Base-by-base conservation (phyloP, 2,797 vertebrate genomes). In the Trematomus bernacchii region DNA sequence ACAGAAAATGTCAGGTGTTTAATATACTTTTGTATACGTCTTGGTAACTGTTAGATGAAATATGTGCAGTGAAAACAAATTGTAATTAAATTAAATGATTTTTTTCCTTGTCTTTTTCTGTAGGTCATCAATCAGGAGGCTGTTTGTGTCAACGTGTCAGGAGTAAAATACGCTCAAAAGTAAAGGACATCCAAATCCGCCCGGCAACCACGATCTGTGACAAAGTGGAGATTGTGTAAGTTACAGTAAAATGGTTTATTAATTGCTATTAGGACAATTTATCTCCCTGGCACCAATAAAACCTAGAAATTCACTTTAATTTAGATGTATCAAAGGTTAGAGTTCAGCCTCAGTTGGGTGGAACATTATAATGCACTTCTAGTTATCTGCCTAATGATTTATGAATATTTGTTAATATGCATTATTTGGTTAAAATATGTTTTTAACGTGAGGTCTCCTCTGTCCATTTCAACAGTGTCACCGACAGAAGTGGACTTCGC, bases 221-320 rank as follows among this genome's bases (percentile, higher is more conserved):
- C 33, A 88, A 44, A 72, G 57, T 92, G 47, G 93, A 95, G 86
- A 91, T 95, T 77, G 61, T 94, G 93, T 95, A 90, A 94, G 92
- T 55, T 1, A 37, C 19, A n/a, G 1, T 63, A 4, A 48, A 66
- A 18, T 58, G 2, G 16, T 19, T 43, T 15, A 2, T 8, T 53
- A 13, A 44, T 37, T 58, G 14, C 16, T 50, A 18, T 50, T 30
- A 15, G 16, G 6, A 65, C 4, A 21, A 30, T 21, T 12, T 58
- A 42, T 19, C 18, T 23, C 21, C 19, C 18, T 30, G 12, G 16
- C 4, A 58, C 16, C 11, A 8, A 16, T 12, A 11, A 4, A 14
- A 11, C 7, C 10, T 55, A 21, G 16, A 21, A 14, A 10, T 44
- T 3, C 33, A 15, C 8, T 37, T 37, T 37, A 37, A 37, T 37